Evolutionary conservation across 1,140 invertebrate genomes (phyloP).

Genomic region (Brachionus calyciflorus): DNA sequence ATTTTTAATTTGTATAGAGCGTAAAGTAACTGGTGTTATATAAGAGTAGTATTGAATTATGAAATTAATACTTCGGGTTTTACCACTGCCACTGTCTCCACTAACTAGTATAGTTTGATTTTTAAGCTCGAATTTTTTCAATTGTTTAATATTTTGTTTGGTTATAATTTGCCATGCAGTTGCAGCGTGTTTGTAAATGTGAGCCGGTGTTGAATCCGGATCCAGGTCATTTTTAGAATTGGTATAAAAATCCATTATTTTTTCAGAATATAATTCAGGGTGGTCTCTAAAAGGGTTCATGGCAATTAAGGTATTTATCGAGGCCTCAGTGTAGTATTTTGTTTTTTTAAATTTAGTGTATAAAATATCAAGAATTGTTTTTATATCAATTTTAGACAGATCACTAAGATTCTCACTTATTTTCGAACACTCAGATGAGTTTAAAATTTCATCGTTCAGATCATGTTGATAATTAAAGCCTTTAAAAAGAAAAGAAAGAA

Average conservation of each 20-base stretch:
- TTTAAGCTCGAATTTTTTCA: background rate
- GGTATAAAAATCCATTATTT: slow-evolving; percentile 49
- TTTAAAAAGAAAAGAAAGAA: too few species aligned
- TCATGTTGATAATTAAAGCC: too few species aligned
- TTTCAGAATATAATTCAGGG: slow-evolving; percentile 49
- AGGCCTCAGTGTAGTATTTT: slow-evolving; percentile 52
- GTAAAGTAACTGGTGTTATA: background rate
- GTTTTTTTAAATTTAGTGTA: slow-evolving; percentile 49
- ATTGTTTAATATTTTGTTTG: background rate
- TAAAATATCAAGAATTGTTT: slow-evolving; percentile 33
- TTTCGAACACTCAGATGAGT: too few species aligned
- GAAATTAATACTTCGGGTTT: background rate
- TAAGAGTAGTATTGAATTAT: slow-evolving; percentile 8
- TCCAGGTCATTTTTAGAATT: background rate
- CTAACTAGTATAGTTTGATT: background rate
- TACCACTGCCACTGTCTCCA: slow-evolving; percentile 19
- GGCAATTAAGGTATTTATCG: slow-evolving; percentile 52
- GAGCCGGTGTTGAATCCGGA: background rate
- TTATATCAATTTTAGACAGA: background rate
- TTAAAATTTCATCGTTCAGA: too few species aligned
- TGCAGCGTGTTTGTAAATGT: background rate
- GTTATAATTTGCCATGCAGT: background rate
- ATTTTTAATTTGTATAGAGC: slow-evolving; percentile 66
- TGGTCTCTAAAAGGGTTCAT: slow-evolving; percentile 53
- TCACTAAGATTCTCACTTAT: background rate